These are phyloP conservation scores for Pantelozetes paolii DNA, from an alignment of 2,888 invertebrate species.

Conservation along the genomic window DNA sequence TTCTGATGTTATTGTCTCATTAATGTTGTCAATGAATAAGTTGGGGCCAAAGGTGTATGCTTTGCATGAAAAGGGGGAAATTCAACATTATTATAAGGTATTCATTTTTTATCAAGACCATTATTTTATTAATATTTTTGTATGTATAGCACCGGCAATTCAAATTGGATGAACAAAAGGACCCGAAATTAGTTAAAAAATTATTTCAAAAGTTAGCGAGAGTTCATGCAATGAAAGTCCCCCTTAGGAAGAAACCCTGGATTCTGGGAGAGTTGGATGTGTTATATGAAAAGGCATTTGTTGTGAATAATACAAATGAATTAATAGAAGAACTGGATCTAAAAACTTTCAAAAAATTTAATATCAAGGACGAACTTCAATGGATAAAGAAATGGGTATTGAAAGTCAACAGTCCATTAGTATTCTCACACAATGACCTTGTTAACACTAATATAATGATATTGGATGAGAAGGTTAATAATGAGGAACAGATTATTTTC, in stretches of 20 bases:
- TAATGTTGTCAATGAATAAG: conserved; percentile 16
- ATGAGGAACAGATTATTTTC: background rate
- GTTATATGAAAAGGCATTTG: background rate
- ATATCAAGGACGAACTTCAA: conserved; percentile 25
- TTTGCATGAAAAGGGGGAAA: conserved; percentile 88
- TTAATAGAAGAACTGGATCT: conserved; percentile 15
- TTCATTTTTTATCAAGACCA: no score
- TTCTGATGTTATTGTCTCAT: conserved; percentile 8
- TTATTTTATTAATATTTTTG: no score
- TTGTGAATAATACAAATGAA: background rate
- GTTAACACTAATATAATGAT: conserved; percentile 17
- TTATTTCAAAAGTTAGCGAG: conserved; percentile 89
- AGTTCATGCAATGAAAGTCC: conserved; percentile 87
- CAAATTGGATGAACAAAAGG: conserved; percentile 66
- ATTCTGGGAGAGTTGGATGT: background rate
- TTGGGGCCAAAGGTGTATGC: conserved; percentile 91
- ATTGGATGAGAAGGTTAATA: background rate
- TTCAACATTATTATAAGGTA: conserved; percentile 71
- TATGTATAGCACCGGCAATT: conserved; percentile 63
- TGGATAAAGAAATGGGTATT: background rate
- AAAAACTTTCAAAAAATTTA: background rate
- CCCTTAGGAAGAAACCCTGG: conserved; percentile 62
- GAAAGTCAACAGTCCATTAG: background rate
- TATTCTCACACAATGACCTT: conserved; percentile 25
- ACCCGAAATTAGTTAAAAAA: conserved; percentile 69